A percentile compares a stretch with the other conserved stretches of the same genome.
Evolutionary conservation across 1,140 invertebrate species (phyloP).

Genomic region (Drosophila equinoxialis): DNA sequence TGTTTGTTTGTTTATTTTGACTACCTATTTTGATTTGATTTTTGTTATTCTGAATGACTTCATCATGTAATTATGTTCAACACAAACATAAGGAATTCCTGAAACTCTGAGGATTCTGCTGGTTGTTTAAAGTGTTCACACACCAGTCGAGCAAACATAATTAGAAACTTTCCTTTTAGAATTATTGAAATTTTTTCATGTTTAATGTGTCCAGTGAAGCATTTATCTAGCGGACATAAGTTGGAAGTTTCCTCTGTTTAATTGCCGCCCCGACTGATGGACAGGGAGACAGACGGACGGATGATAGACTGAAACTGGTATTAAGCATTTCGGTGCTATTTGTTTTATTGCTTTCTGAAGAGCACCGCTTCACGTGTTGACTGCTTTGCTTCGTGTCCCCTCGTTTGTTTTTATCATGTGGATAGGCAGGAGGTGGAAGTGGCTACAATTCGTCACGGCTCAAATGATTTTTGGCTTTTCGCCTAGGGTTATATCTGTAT

Average conservation of each 20-base stretch:
- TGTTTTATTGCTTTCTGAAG: conserved; percentile 42
- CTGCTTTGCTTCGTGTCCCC: conserved; percentile 9
- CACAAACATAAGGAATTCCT: too few relatives aligned
- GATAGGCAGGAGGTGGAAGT: neutral
- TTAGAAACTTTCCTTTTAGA: neutral
- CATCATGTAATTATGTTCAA: conserved; percentile 59
- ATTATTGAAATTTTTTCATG: neutral
- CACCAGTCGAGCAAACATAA: neutral
- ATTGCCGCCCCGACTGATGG: neutral
- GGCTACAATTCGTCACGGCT: conserved; percentile 28
- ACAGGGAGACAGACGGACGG: too few relatives aligned
- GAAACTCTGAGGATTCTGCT: neutral
- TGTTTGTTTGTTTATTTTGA: conserved; percentile 21
- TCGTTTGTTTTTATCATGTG: too few relatives aligned
- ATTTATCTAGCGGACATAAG: neutral
- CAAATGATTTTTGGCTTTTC: conserved; percentile 29
- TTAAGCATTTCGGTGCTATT: conserved; percentile 23
- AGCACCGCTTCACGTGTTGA: conserved; percentile 52
- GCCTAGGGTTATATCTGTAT: neutral
- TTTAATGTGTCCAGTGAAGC: neutral
- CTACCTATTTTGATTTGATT: conserved; percentile 37
- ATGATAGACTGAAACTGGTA: conserved; percentile 7
- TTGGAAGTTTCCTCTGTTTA: conserved; percentile 1
- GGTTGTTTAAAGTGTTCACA: neutral
- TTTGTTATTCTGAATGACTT: conserved; percentile 42